Base-by-base conservation (phyloP, 2,888 invertebrate genomes). In the Oxycera nigricornis region DNA sequence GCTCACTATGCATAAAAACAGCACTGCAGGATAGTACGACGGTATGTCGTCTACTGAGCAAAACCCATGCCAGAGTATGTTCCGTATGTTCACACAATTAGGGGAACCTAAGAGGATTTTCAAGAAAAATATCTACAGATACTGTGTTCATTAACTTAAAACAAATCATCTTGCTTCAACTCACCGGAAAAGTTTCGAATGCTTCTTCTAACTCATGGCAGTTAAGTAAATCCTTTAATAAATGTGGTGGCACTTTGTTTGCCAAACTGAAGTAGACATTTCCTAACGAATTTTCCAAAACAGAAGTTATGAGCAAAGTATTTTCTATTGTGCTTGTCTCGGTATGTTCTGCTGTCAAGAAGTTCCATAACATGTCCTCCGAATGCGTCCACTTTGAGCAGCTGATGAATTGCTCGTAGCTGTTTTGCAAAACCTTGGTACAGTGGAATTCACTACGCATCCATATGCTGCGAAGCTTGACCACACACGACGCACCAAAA, bases 61-160 rank as follows among this genome's bases (percentile, higher is more conserved):
- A 78, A 88, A 88, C 3, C 88, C 88, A 82, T 88, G 88, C 88
- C 88, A 88, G 0, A 82, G 81, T 31, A 88, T 80, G 80, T 88
- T 88, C 20, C 88, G 82, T 11, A 88, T 76, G 80, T 88, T 88
- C 7, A 88, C 79, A 1, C 86, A 86, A 73, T 82, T 81, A 4
- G 88, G 87, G 26, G 87, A 86, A 2, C 88, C 88, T 76, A 88
- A 80, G 14, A 88, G 55, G 30, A 87, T 77, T 80, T 85, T 83
- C 11, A 88, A 77, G n/a, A 87, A 80, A 9, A 81, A 77, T 50
- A 83, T 79, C 84, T 85, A 75, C 30, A 80, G 78, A 74, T 70
- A 73, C 41, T n/a, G n/a, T n/a, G n/a, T n/a, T n/a, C n/a, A n/a
- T n/a, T n/a, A n/a, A n/a, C n/a, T n/a, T n/a, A n/a, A n/a, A n/a